Percentiles rank a stretch among this genome's conserved stretches.
Evolutionary conservation across 2,888 invertebrate species (phyloP).

Genomic region (Teinopalpus imperialis): DNA sequence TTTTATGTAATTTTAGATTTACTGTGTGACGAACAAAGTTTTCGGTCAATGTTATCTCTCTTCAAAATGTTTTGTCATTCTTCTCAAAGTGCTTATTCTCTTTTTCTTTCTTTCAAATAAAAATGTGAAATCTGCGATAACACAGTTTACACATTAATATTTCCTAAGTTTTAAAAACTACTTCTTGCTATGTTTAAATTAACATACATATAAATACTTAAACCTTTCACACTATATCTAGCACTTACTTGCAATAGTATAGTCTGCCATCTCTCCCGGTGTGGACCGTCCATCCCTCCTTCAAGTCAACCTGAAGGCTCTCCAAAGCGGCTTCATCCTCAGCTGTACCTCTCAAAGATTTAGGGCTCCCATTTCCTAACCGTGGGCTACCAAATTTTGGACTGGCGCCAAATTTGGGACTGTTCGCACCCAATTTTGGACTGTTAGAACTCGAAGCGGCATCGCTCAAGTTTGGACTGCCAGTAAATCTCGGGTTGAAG

Average conservation of each 20-base stretch:
- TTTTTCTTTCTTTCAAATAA: too few relatives aligned
- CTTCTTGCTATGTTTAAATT: too few relatives aligned
- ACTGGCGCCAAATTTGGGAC: conserved; percentile 61
- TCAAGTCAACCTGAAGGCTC: conserved; percentile 81
- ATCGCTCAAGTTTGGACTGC: conserved; percentile 59
- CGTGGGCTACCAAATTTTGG: conserved; percentile 63
- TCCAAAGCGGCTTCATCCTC: conserved; percentile 76
- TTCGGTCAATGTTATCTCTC: too few relatives aligned
- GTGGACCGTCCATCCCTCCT: conserved; percentile 91
- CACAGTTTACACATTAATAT: too few relatives aligned
- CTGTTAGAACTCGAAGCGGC: conserved; percentile 54
- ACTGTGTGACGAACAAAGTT: too few relatives aligned
- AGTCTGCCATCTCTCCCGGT: conserved; percentile 89
- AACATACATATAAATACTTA: too few relatives aligned
- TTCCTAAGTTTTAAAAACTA: too few relatives aligned
- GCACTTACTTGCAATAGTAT: conserved; percentile 97
- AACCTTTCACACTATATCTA: too few relatives aligned
- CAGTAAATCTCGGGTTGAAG: conserved; percentile 47
- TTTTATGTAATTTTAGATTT: too few relatives aligned
- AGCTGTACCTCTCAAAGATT: conserved; percentile 46
- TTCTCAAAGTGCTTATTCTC: too few relatives aligned
- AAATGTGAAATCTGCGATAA: too few relatives aligned
- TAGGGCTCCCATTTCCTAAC: conserved; percentile 72
- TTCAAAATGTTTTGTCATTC: too few relatives aligned
- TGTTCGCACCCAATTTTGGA: conserved; percentile 46